Percentiles rank a stretch among this genome's conserved stretches.
phyloP scores from a whole-genome alignment of 37 sponge, comb jelly and placozoan genomes.

The Theonella swinhoei region DNA sequence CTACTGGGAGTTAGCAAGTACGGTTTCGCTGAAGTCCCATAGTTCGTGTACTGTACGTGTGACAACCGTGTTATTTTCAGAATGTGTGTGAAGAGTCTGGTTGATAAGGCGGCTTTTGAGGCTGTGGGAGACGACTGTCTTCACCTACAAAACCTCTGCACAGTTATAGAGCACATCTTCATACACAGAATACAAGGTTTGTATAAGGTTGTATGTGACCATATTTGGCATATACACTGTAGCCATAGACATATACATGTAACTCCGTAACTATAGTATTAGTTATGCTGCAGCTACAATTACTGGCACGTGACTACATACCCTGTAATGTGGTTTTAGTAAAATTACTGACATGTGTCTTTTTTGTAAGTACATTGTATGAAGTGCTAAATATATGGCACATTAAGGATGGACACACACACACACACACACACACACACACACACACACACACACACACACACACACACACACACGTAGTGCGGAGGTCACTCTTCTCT shows the following conservation, averaged over 20 bases:
- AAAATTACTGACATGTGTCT: no score
- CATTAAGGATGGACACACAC: no score
- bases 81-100: slow-evolving; percentile 84
- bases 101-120: slow-evolving; percentile 85
- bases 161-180: slow-evolving; percentile 71
- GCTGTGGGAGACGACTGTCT: slow-evolving; percentile 65
- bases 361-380: no score
- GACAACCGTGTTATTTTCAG: slow-evolving; percentile 7
- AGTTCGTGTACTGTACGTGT: not conserved
- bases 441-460: slow-evolving; percentile 21
- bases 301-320: not conserved
- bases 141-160: slow-evolving; percentile 78
- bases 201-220: not conserved
- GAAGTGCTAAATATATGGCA: no score
- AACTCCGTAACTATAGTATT: not conserved
- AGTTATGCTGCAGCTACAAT: not conserved
- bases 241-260: not conserved
- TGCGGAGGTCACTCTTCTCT: slow-evolving; percentile 58
- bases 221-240: not conserved
- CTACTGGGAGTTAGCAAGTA: slow-evolving; percentile 63
- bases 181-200: slow-evolving; percentile 63
- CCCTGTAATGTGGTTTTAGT: no score
- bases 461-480: slow-evolving; percentile 43
- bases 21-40: not conserved
- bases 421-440: not conserved